These are phyloP conservation scores for Unio delphinus DNA, from an alignment of 2,888 invertebrate genomes.

Conservation along the genomic window DNA sequence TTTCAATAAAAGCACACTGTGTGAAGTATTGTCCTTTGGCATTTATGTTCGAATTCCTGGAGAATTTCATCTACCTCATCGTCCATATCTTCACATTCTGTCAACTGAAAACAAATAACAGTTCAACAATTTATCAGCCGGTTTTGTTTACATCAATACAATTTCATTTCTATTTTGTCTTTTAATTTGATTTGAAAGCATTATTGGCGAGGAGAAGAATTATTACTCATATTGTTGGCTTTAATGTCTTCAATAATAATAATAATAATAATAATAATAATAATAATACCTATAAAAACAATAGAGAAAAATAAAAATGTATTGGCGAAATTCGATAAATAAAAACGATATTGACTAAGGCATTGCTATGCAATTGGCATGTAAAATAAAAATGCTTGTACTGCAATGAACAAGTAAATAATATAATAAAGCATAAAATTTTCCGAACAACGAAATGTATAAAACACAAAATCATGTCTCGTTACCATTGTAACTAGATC, in stretches of 20 bases:
- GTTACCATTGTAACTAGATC: conserved; percentile 91
- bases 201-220: no score
- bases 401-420: neutral
- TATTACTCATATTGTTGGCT: no score
- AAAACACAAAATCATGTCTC: conserved; percentile 15
- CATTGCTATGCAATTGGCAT: no score
- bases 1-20: conserved; percentile 93
- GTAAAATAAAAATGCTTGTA: no score
- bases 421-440: neutral
- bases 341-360: no score
- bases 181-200: no score
- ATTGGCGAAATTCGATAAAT: no score
- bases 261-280: no score
- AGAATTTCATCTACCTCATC: conserved; percentile 97
- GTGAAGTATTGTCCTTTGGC: conserved; percentile 86
- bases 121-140: neutral
- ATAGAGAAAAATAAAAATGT: no score
- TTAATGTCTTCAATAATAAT: no score
- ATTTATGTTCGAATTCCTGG: conserved; percentile 93
- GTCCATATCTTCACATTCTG: conserved; percentile 92
- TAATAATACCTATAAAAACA: no score
- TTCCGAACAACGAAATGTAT: neutral
- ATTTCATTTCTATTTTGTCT: neutral
- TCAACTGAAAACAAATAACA: conserved; percentile 77
- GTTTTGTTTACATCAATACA: neutral